Evolutionary conservation across 2,888 invertebrate genomes (phyloP).

Genomic region (Dichetophora obliterata): DNA sequence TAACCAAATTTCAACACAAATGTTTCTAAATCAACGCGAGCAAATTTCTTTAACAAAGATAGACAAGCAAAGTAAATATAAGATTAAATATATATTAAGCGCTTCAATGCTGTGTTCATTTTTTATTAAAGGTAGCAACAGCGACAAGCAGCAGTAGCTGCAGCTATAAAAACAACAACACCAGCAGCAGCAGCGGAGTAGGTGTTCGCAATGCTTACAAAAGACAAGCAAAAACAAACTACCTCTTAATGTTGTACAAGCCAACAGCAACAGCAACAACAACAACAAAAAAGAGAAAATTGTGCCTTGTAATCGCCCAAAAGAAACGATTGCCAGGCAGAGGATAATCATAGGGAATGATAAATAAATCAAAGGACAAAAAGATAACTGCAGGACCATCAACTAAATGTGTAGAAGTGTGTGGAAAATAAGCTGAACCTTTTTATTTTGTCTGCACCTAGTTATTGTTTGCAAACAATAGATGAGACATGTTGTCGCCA

Average conservation of each 20-base stretch:
- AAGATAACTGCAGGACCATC: neutral
- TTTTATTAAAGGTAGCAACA: neutral
- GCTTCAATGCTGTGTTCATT: neutral
- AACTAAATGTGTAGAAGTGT: neutral
- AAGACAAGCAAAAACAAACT: too few species aligned
- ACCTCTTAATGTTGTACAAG: too few species aligned
- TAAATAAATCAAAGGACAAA: conserved; percentile 18
- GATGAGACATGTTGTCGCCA: conserved; percentile 50
- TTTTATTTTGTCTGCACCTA: neutral
- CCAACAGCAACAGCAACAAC: neutral
- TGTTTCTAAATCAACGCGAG: too few species aligned
- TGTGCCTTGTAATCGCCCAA: neutral
- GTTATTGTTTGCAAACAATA: conserved; percentile 48
- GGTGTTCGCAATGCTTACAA: too few species aligned
- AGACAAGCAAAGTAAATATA: too few species aligned
- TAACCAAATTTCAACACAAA: too few species aligned
- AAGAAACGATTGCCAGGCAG: neutral
- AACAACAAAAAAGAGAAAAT: neutral
- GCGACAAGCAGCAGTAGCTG: neutral
- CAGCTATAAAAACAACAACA: too few species aligned
- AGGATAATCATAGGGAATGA: neutral
- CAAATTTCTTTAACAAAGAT: too few species aligned
- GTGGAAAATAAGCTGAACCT: neutral
- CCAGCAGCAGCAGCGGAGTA: too few species aligned
- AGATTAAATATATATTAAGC: too few species aligned